phyloP scores from a whole-genome alignment of 2,797 vertebrate genomes.

The Centropyge bicolor region DNA sequence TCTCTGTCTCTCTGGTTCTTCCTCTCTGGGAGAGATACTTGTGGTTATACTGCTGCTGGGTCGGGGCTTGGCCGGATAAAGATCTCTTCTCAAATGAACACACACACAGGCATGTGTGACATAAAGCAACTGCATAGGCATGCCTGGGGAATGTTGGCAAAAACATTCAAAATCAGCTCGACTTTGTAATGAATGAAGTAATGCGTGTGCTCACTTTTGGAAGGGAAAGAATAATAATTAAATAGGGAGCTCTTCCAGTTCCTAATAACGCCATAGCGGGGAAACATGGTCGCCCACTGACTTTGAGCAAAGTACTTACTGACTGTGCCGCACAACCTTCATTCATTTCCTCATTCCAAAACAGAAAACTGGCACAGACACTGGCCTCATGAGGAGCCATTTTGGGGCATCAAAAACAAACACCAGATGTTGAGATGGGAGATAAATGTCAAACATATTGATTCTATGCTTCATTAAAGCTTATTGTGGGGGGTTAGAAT shows the following conservation, averaged over 20 bases:
- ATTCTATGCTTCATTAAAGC: constrained; percentile 76
- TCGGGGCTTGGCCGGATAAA: constrained; percentile 60
- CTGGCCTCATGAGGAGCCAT: constrained; percentile 69
- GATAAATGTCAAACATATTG: constrained; percentile 80
- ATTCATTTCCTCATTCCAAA: constrained; percentile 71
- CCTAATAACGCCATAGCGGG: constrained; percentile 42
- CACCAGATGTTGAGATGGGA: constrained; percentile 79
- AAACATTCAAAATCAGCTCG: constrained; percentile 53
- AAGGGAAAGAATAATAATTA: constrained; percentile 52
- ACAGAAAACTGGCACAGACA: constrained; percentile 69
- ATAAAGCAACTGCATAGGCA: constrained; percentile 59
- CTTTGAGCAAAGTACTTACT: constrained; percentile 58
- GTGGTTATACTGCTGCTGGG: constrained; percentile 64
- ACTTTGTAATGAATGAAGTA: constrained; percentile 42
- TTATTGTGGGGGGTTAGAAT: constrained; percentile 55
- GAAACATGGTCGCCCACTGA: constrained; percentile 50
- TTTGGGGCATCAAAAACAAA: constrained; percentile 78
- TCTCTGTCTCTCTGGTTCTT: constrained; percentile 56
- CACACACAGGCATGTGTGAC: constrained; percentile 52
- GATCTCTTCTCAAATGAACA: constrained; percentile 63
- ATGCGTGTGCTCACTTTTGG: constrained; percentile 48
- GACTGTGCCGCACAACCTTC: constrained; percentile 58
- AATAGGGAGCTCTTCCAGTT: constrained; percentile 47
- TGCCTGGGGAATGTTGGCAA: constrained; percentile 59
- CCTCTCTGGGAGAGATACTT: constrained; percentile 76